phyloP scores from a whole-genome alignment of 2,888 invertebrate genomes.

The Hemaris fuciformis region DNA sequence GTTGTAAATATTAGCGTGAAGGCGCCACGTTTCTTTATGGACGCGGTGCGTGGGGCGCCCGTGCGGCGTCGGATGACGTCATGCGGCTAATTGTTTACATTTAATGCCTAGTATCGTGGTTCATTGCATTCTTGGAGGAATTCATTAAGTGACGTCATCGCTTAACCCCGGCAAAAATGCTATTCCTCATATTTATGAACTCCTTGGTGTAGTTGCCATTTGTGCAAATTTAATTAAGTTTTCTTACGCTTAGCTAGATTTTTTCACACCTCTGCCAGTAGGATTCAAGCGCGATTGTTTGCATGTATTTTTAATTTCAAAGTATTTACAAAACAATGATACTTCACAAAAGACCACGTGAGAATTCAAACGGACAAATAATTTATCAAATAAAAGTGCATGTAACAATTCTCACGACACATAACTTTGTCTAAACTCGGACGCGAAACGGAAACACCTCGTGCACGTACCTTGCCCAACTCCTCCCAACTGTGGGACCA shows the following conservation, averaged over 20 bases:
- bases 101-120: slow-evolving; percentile 17
- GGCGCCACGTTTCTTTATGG: slow-evolving; percentile 59
- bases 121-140: not conserved
- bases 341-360: too few relatives aligned
- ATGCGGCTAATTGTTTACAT: slow-evolving; percentile 32
- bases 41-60: slow-evolving; percentile 55
- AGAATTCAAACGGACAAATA: too few relatives aligned
- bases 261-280: too few relatives aligned
- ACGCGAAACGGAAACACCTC: slow-evolving; percentile 32
- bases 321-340: too few relatives aligned
- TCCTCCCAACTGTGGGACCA: slow-evolving; percentile 20
- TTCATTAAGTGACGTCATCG: not conserved
- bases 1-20: slow-evolving; percentile 20
- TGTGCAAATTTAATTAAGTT: too few relatives aligned
- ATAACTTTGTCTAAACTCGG: not conserved
- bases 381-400: not conserved
- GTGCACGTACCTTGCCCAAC: slow-evolving; percentile 31
- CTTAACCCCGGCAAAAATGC: too few relatives aligned
- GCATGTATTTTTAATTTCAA: too few relatives aligned
- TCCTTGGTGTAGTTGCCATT: too few relatives aligned
- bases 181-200: too few relatives aligned
- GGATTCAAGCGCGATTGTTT: too few relatives aligned
- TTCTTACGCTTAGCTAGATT: too few relatives aligned
- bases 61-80: slow-evolving; percentile 41
- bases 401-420: not conserved